Evolutionary conservation across 2,113 vertebrate genomes (phyloP).

Genomic region (Mustela lutreola): DNA sequence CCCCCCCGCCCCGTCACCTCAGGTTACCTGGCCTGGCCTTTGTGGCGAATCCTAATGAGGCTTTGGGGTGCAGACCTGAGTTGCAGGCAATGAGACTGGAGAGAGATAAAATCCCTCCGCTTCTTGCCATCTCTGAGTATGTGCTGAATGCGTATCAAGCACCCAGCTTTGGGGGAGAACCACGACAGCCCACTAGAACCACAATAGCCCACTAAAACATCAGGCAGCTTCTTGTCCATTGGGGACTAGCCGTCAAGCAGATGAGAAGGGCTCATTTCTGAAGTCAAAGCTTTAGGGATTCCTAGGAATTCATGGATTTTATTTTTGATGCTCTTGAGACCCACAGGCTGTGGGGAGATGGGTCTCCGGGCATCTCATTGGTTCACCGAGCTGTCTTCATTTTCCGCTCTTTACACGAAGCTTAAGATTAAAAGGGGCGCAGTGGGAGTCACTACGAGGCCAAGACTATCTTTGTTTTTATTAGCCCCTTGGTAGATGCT

Average conservation of each 20-base stretch:
- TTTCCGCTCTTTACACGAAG: background rate
- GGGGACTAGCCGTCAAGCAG: background rate
- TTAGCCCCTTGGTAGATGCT: background rate
- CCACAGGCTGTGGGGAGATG: background rate
- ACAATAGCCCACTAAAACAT: no score
- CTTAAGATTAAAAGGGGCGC: background rate
- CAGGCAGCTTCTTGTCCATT: background rate
- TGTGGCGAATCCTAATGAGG: background rate
- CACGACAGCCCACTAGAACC: rapidly evolving
- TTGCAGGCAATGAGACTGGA: background rate
- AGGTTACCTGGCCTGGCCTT: background rate
- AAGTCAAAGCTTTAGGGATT: background rate
- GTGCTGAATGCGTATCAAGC: background rate
- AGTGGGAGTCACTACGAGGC: background rate
- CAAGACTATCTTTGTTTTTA: background rate
- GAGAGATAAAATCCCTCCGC: background rate
- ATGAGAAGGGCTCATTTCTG: background rate
- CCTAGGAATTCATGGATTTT: background rate
- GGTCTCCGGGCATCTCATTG: background rate
- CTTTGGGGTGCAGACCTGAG: background rate
- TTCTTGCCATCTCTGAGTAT: background rate
- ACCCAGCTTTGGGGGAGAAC: background rate
- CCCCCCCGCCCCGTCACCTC: rapidly evolving
- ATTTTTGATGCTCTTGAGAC: background rate
- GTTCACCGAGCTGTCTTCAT: background rate